Conservation (phyloP, 1,140 invertebrate genomes). For the Drosophila kepulauana region DNA sequence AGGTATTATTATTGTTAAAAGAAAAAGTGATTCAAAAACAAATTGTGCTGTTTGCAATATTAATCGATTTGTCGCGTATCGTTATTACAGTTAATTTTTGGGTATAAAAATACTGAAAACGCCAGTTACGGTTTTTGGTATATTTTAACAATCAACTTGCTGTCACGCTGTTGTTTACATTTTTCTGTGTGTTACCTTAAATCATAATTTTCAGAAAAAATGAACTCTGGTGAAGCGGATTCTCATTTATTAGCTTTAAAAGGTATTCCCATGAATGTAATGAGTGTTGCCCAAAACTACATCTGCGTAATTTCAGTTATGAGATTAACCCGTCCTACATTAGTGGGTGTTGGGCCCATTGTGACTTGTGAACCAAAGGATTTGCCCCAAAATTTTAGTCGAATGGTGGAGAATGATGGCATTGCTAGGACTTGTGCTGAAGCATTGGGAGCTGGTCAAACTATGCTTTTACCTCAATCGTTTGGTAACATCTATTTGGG, state of each 20-base stretch:
- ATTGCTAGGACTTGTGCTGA: conserved; percentile 86
- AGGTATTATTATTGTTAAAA: no score
- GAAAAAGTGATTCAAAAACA: no score
- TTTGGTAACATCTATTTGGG: conserved; percentile 95
- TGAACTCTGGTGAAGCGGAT: conserved; percentile 60
- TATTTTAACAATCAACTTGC: background rate
- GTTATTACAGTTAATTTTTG: background rate
- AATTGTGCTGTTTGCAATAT: no score
- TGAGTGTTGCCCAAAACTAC: background rate
- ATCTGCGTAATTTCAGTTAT: conserved; percentile 49
- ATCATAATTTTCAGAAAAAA: conserved; percentile 10
- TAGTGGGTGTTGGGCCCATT: conserved; percentile 62
- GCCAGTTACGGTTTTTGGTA: background rate
- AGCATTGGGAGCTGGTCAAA: conserved; percentile 93
- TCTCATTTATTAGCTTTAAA: conserved; percentile 68
- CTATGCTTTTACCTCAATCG: conserved; percentile 96
- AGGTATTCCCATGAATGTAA: conserved; percentile 33
- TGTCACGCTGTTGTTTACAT: conserved; percentile 19
- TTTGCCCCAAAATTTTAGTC: conserved; percentile 52
- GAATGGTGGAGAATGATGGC: conserved; percentile 47
- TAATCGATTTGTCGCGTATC: background rate
- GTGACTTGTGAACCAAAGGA: conserved; percentile 63
- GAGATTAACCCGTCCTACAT: conserved; percentile 65
- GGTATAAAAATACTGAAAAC: background rate
- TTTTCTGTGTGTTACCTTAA: background rate